Base-by-base conservation (phyloP, 2,888 invertebrate species). In the Nymphalis urticae region DNA sequence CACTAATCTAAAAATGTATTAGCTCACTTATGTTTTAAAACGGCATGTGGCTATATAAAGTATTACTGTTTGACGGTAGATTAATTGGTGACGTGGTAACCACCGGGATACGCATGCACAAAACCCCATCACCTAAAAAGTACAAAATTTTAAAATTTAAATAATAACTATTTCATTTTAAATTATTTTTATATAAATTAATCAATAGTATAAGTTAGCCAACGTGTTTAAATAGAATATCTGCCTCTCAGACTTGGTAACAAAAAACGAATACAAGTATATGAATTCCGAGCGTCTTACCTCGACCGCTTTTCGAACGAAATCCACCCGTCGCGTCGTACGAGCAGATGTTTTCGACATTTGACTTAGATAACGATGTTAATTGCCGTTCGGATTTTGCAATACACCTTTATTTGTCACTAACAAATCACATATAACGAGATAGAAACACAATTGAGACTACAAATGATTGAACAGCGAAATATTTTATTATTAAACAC, bases 321-420 rank as follows among this genome's bases (percentile, higher is more conserved):
- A 50, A 36, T 36, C 60, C 61, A 48, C 48, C 42, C 42, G 24
- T 48, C 59, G 51, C 42, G 48, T 42, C 63, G 48, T 27, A 27
- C 63, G 67, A 72, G 56, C 73, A 73, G 67, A 72, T 73, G 73
- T 72, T 71, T 73, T 62, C 65, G 62, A 67, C 72, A 69, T 66
- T 62, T 66, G 59, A 27, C 80, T 78, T 78, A 80, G 78, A 82
- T 84, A 86, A 82, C 75, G 74, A 72, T 74, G 70, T 73, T 77
- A 61, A 72, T 71, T 63, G 68, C 58, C 32, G 62, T 54, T 50
- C 10, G 42, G 62, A 63, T 71, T 68, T 59, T 59, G 71, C 59
- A 66, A 65, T 54, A 59, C 62, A 54, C 47, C 59, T 54, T 65
- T 68, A 47, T 69, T 67, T 67, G 63, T 67, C 67, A 50, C 48